phyloP scores from a whole-genome alignment of 2,113 vertebrate species.

The Spheniscus mendiculus region DNA sequence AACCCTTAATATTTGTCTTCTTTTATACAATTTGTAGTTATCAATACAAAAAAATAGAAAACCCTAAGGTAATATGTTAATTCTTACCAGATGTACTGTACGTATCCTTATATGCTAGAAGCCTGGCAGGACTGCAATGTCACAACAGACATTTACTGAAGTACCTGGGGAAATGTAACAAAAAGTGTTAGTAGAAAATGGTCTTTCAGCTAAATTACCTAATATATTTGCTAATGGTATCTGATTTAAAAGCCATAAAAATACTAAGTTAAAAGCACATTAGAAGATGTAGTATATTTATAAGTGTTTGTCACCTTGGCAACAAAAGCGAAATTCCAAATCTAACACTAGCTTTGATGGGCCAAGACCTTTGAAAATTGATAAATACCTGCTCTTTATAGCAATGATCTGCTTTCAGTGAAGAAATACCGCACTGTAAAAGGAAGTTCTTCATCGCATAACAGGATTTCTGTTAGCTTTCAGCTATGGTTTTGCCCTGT shows the following conservation, averaged over 20 bases:
- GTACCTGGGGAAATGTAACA: slow-evolving; percentile 82
- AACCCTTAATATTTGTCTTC: slow-evolving; percentile 49
- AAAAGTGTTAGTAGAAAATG: slow-evolving; percentile 83
- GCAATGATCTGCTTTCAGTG: slow-evolving; percentile 74
- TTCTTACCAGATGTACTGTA: slow-evolving; percentile 75
- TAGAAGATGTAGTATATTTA: slow-evolving; percentile 84
- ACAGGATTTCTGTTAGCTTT: slow-evolving; percentile 40
- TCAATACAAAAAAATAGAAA: slow-evolving; percentile 68
- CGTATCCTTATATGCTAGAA: slow-evolving; percentile 68
- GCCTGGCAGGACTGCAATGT: slow-evolving; percentile 76
- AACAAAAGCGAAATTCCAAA: slow-evolving; percentile 81
- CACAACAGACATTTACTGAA: slow-evolving; percentile 84
- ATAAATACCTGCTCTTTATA: slow-evolving; percentile 78
- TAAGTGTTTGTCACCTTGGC: slow-evolving; percentile 87
- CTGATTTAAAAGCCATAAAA: slow-evolving; percentile 89
- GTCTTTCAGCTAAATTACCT: slow-evolving; percentile 87
- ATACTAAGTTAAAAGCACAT: slow-evolving; percentile 87
- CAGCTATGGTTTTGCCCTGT: slow-evolving; percentile 19
- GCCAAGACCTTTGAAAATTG: slow-evolving; percentile 85
- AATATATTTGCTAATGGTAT: slow-evolving; percentile 88
- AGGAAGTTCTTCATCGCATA: slow-evolving; percentile 42
- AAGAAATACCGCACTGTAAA: slow-evolving; percentile 59
- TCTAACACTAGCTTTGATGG: slow-evolving; percentile 80
- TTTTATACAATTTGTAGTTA: slow-evolving; percentile 65
- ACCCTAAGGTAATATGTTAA: slow-evolving; percentile 73